These are phyloP conservation scores for Perca schrenkii DNA, from an alignment of 2,113 vertebrate species.

Conservation along the genomic window DNA sequence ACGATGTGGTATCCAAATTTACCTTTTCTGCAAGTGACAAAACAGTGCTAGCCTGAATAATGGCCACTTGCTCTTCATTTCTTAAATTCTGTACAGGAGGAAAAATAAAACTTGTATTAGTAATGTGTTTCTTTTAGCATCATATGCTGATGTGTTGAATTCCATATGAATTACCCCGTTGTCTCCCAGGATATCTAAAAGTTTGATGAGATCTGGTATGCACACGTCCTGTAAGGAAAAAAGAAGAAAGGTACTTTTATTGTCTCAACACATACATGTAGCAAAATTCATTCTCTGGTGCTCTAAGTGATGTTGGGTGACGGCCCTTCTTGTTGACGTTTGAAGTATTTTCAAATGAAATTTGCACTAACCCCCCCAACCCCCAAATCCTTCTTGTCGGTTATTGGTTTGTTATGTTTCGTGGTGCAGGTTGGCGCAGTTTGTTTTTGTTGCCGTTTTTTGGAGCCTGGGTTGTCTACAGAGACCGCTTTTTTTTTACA, in stretches of 20 bases:
- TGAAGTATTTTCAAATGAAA: too few relatives aligned
- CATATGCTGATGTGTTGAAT: background rate
- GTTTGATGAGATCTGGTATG: conserved; percentile 98
- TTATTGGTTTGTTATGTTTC: too few relatives aligned
- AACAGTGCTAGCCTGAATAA: conserved; percentile 98
- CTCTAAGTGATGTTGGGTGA: too few relatives aligned
- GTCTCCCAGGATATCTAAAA: conserved; percentile 97
- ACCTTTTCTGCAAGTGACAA: conserved; percentile 99
- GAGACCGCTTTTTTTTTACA: too few relatives aligned
- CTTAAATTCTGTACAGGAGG: conserved; percentile 90
- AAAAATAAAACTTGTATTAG: background rate
- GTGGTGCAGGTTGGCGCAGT: too few relatives aligned
- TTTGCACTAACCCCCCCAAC: too few relatives aligned
- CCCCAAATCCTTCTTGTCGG: too few relatives aligned
- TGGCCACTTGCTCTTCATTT: conserved; percentile 99
- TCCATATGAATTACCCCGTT: conserved; percentile 90
- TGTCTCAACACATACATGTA: too few relatives aligned
- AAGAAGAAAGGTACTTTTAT: background rate
- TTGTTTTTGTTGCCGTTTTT: too few relatives aligned
- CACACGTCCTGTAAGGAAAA: conserved; percentile 90
- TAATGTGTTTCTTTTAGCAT: background rate
- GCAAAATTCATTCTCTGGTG: too few relatives aligned
- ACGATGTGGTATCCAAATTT: conserved; percentile 17
- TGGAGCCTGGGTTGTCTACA: too few relatives aligned
- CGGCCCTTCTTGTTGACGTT: too few relatives aligned